These are phyloP conservation scores for Nothocercus julius DNA, from an alignment of 2,113 vertebrate species.

Conservation along the genomic window DNA sequence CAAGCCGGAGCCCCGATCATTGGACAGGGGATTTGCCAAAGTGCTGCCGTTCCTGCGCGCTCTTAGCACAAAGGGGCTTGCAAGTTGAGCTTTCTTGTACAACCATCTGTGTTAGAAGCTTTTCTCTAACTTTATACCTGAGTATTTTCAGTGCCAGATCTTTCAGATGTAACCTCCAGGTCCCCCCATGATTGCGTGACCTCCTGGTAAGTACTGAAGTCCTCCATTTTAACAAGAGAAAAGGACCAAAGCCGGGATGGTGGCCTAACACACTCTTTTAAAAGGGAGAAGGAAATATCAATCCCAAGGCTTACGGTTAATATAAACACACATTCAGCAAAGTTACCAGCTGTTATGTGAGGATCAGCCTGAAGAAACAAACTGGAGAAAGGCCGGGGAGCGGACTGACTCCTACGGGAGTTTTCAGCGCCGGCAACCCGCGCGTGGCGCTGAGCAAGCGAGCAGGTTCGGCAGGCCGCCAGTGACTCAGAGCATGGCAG, in stretches of 20 bases:
- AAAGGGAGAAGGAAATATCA: background rate
- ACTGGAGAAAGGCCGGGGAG: background rate
- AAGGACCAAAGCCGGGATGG: background rate
- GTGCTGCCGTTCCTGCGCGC: background rate
- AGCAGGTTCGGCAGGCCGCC: background rate
- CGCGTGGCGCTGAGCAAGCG: background rate
- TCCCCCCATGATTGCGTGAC: background rate
- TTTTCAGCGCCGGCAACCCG: background rate
- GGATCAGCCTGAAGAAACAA: background rate
- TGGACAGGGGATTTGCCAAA: background rate
- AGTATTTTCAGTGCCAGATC: background rate
- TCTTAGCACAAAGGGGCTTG: background rate
- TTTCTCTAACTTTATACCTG: background rate
- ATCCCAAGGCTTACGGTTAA: background rate
- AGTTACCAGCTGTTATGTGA: background rate
- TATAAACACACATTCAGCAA: background rate
- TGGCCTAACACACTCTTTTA: rapidly evolving
- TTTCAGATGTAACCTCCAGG: background rate
- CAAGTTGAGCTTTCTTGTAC: background rate
- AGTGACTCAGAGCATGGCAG: background rate
- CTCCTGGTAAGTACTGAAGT: background rate
- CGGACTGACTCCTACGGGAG: background rate
- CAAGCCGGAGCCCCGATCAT: background rate
- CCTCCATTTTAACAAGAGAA: background rate
- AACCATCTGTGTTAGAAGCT: background rate